Evolutionary conservation across 2,888 invertebrate species (phyloP).

Genomic region (Cylloceria caligata): DNA sequence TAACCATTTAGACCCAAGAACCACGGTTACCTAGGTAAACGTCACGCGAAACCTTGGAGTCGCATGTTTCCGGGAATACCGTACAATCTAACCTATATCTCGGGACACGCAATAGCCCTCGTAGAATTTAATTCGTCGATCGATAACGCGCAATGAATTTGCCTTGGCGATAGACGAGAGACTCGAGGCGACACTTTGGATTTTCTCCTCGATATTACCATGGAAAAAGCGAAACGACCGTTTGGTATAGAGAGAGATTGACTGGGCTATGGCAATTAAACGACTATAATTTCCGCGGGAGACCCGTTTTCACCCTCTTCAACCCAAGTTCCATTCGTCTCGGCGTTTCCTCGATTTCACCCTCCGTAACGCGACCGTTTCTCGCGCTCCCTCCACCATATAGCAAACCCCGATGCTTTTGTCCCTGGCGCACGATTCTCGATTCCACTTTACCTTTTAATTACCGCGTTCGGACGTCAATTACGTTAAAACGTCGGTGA

Average conservation of each 20-base stretch:
- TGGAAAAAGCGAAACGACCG: constrained; percentile 33
- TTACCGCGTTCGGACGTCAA: constrained; percentile 67
- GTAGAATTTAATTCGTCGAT: constrained; percentile 35
- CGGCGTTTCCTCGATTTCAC: constrained; percentile 49
- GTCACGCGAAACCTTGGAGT: constrained; percentile 20
- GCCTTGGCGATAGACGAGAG: background rate
- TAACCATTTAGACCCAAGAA: background rate
- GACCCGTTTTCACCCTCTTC: constrained; percentile 52
- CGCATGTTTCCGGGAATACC: constrained; percentile 13
- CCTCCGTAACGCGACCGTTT: constrained; percentile 19
- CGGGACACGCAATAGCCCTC: constrained; percentile 10
- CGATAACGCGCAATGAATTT: constrained; percentile 29
- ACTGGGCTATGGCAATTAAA: constrained; percentile 55
- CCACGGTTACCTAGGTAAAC: background rate
- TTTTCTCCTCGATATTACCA: constrained; percentile 28
- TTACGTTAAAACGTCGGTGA: constrained; percentile 54
- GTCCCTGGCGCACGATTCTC: constrained; percentile 47
- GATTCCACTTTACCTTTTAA: constrained; percentile 65
- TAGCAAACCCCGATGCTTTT: constrained; percentile 11
- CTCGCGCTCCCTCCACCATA: constrained; percentile 2
- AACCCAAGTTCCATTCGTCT: constrained; percentile 44
- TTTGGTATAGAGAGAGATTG: constrained; percentile 17
- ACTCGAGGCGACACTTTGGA: constrained; percentile 3
- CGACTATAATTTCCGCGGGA: constrained; percentile 60
- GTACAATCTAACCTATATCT: constrained; percentile 14